phyloP scores from a whole-genome alignment of 2,113 vertebrate genomes.

The Callithrix jacchus region DNA sequence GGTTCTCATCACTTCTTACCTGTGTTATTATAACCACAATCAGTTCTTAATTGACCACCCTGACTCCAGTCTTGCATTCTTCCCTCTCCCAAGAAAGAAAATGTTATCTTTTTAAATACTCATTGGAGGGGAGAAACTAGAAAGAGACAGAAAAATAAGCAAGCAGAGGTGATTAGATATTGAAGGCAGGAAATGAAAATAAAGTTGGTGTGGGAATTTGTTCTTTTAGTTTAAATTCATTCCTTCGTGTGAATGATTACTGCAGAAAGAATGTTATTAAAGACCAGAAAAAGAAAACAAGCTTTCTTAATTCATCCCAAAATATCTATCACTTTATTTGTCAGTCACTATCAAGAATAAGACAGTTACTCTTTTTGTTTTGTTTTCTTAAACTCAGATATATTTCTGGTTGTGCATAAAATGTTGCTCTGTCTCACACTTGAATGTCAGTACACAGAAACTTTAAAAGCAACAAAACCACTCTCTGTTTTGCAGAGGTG shows the following conservation, averaged over 20 bases:
- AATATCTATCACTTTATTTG: not conserved
- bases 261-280: not conserved
- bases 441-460: not conserved
- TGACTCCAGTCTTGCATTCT: not conserved
- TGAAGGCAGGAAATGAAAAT: not conserved
- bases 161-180: not conserved
- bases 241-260: not conserved
- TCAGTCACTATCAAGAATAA: not conserved
- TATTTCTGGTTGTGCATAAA: not conserved
- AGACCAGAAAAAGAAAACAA: not conserved
- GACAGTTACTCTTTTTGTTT: not conserved
- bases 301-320: not conserved
- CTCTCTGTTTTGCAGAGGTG: slow-evolving; percentile 40
- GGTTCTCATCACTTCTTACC: not conserved
- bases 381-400: not conserved
- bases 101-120: not conserved
- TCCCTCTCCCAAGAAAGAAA: not conserved
- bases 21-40: not conserved
- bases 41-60: not conserved
- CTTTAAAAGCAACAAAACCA: not conserved
- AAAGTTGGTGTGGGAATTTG: not conserved
- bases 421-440: not conserved
- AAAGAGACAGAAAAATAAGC: not conserved
- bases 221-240: not conserved
- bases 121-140: not conserved